Evolutionary conservation across 2,888 invertebrate species (phyloP).

Genomic region (Tetanocera ferruginea): DNA sequence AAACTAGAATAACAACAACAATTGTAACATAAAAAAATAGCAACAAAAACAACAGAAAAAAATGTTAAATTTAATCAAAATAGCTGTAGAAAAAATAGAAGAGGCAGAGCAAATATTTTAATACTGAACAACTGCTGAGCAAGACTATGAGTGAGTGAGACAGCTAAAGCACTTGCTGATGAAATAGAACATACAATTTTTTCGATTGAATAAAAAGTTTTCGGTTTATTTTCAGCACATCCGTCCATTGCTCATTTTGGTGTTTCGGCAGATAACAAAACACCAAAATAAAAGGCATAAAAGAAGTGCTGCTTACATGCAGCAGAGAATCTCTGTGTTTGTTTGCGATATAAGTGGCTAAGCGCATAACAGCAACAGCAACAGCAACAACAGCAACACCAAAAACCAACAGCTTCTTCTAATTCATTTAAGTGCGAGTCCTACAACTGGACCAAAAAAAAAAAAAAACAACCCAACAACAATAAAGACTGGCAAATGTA

Average conservation of each 20-base stretch:
- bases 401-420: background rate
- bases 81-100: background rate
- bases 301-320: background rate
- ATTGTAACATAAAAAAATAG: background rate
- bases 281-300: background rate
- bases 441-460: background rate
- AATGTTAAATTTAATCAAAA: slow-evolving; percentile 25
- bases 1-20: background rate
- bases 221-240: background rate
- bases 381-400: background rate
- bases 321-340: background rate
- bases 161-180: background rate
- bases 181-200: background rate
- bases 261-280: too few relatives aligned
- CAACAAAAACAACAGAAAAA: background rate
- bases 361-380: background rate
- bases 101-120: background rate
- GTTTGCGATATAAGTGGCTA: background rate
- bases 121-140: background rate
- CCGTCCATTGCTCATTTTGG: too few relatives aligned
- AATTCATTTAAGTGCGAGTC: slow-evolving; percentile 13
- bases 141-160: background rate
- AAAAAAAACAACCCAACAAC: background rate
- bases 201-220: background rate
- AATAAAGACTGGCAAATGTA: background rate